phyloP scores from a whole-genome alignment of 2,888 invertebrate genomes.

The Pyrgus malvae region DNA sequence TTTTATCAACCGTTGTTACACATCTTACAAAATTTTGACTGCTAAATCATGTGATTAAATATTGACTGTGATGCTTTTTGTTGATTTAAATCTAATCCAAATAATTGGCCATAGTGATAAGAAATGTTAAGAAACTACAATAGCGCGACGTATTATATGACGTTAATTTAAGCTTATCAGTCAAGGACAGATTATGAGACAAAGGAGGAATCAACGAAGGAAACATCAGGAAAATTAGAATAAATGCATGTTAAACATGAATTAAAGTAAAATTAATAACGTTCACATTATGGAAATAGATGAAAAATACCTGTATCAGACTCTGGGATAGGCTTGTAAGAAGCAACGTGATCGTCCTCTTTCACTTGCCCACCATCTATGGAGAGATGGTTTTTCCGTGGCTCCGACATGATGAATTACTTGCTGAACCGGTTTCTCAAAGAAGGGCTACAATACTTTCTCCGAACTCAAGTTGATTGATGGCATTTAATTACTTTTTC shows the following conservation, averaged over 20 bases:
- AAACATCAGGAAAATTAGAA: too few species aligned
- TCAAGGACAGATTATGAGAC: background rate
- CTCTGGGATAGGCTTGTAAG: constrained; percentile 83
- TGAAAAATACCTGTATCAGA: constrained; percentile 77
- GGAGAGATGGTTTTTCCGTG: constrained; percentile 67
- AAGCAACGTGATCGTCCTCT: constrained; percentile 71
- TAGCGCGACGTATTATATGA: background rate
- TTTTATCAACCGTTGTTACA: too few species aligned
- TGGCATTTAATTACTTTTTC: constrained; percentile 4
- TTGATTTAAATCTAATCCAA: background rate
- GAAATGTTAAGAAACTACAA: background rate
- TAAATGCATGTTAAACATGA: too few species aligned
- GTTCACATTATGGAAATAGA: too few species aligned
- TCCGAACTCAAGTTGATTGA: constrained; percentile 16
- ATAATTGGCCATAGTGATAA: background rate
- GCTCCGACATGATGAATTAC: constrained; percentile 61
- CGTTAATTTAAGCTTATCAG: constrained; percentile 3
- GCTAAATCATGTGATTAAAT: too few species aligned
- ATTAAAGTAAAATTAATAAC: too few species aligned
- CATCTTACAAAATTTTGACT: too few species aligned
- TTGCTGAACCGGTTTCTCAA: constrained; percentile 40
- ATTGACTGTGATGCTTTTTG: too few species aligned
- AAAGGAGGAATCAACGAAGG: background rate
- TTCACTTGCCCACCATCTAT: constrained; percentile 75
- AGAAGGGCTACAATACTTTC: constrained; percentile 29